Evolutionary conservation across 2,888 invertebrate species (phyloP).

Genomic region (Lithosia quadra): DNA sequence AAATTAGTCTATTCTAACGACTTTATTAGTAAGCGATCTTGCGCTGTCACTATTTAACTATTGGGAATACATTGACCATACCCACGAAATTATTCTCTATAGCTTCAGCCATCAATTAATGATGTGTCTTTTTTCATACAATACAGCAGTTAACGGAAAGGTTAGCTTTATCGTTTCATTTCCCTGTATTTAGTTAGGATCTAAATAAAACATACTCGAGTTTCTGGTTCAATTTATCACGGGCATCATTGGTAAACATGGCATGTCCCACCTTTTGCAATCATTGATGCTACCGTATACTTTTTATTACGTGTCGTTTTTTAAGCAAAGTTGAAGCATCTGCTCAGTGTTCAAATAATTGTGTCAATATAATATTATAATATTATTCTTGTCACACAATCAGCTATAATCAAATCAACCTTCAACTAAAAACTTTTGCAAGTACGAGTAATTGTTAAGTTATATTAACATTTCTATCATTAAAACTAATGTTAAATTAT

Average conservation of each 20-base stretch:
- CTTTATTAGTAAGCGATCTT: too few relatives aligned
- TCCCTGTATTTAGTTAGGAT: background rate
- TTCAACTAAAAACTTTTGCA: background rate
- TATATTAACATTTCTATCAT: too few relatives aligned
- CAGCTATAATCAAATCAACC: background rate
- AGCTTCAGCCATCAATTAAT: too few relatives aligned
- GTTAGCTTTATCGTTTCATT: background rate
- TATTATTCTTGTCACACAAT: background rate
- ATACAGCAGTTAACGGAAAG: too few relatives aligned
- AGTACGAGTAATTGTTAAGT: too few relatives aligned
- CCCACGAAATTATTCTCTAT: too few relatives aligned
- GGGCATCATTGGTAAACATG: constrained; percentile 16
- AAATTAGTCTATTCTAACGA: too few relatives aligned
- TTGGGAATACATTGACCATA: too few relatives aligned
- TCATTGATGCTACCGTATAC: constrained; percentile 1
- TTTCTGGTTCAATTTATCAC: background rate
- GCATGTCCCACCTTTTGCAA: constrained; percentile 9
- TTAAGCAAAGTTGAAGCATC: background rate
- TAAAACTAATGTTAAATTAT: too few relatives aligned
- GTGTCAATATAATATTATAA: too few relatives aligned
- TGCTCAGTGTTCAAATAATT: background rate
- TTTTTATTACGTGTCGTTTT: background rate
- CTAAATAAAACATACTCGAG: background rate
- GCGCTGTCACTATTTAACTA: too few relatives aligned
- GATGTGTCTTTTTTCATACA: too few relatives aligned